These are phyloP conservation scores for Herminia tarsipennalis DNA, from an alignment of 2,888 invertebrate species.

Conservation along the genomic window DNA sequence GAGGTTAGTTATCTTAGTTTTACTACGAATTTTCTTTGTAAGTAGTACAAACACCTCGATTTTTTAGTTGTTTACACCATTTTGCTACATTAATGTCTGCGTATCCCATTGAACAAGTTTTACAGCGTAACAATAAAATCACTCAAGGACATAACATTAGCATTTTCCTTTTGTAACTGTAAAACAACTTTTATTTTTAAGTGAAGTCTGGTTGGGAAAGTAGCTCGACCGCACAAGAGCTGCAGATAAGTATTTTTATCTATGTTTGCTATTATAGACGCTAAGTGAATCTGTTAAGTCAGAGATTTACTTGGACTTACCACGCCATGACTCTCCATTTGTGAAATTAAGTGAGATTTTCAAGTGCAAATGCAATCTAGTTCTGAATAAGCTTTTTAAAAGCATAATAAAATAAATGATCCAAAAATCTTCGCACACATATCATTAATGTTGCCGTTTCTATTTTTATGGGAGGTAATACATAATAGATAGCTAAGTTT, in stretches of 20 bases:
- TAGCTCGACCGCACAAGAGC: not conserved
- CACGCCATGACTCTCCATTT: not conserved
- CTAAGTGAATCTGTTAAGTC: conserved; percentile 2
- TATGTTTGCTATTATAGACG: not conserved
- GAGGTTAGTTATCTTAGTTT: conserved; percentile 38
- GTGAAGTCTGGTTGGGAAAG: not conserved
- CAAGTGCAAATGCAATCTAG: not conserved
- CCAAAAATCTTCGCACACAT: too few species aligned
- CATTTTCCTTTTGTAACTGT: too few species aligned
- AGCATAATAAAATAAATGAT: too few species aligned
- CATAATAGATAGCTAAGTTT: too few species aligned
- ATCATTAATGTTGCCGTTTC: too few species aligned
- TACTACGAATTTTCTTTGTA: conserved; percentile 37
- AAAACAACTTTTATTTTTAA: conserved; percentile 6
- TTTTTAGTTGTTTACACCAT: conserved; percentile 27
- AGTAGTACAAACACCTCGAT: conserved; percentile 28
- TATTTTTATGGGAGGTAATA: too few species aligned
- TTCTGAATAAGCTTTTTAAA: too few species aligned
- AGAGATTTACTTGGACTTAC: conserved; percentile 1
- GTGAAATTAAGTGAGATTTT: conserved; percentile 1
- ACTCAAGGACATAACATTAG: too few species aligned
- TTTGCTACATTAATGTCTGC: too few species aligned
- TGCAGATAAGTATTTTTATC: not conserved
- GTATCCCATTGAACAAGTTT: too few species aligned
- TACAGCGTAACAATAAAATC: too few species aligned